phyloP scores from a whole-genome alignment of 2,888 invertebrate species.

The Ligdia adustata region DNA sequence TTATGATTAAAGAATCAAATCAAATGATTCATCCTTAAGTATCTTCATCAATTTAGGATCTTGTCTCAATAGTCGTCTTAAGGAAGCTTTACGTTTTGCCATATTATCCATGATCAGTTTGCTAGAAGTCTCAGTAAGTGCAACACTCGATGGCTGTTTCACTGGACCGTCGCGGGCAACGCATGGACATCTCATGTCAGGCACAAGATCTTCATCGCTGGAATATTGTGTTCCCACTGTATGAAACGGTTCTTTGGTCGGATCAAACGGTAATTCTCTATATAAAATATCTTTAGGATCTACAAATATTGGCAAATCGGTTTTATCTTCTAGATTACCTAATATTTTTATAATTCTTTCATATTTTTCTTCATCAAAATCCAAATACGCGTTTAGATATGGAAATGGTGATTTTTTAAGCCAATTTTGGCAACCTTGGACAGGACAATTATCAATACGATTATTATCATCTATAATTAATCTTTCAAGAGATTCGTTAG shows the following conservation, averaged over 20 bases:
- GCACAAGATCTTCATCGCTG: conserved; percentile 58
- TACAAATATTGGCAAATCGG: conserved; percentile 42
- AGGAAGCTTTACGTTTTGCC: conserved; percentile 53
- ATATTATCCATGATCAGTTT: conserved; percentile 45
- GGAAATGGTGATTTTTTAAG: conserved; percentile 51
- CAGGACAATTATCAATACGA: conserved; percentile 55
- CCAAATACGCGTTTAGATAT: conserved; percentile 55
- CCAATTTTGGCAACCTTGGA: conserved; percentile 52
- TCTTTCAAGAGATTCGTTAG: conserved; percentile 53
- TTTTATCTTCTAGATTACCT: conserved; percentile 34
- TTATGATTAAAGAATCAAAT: too few relatives aligned
- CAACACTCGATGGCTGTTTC: conserved; percentile 19
- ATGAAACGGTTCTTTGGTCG: conserved; percentile 55
- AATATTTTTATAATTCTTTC: conserved; percentile 57
- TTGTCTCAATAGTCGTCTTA: conserved; percentile 52
- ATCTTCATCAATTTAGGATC: conserved; percentile 66
- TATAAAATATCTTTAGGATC: conserved; percentile 50
- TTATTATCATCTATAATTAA: conserved; percentile 55
- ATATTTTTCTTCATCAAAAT: conserved; percentile 69
- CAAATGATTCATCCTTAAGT: conserved; percentile 68
- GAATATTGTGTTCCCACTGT: conserved; percentile 68
- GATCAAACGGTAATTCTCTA: conserved; percentile 57
- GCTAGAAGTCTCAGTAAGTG: conserved; percentile 33
- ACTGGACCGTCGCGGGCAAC: conserved; percentile 29
- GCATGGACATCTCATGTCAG: conserved; percentile 53